Evolutionary conservation across 2,113 vertebrate species (phyloP).

Genomic region (Antechinus flavipes): DNA sequence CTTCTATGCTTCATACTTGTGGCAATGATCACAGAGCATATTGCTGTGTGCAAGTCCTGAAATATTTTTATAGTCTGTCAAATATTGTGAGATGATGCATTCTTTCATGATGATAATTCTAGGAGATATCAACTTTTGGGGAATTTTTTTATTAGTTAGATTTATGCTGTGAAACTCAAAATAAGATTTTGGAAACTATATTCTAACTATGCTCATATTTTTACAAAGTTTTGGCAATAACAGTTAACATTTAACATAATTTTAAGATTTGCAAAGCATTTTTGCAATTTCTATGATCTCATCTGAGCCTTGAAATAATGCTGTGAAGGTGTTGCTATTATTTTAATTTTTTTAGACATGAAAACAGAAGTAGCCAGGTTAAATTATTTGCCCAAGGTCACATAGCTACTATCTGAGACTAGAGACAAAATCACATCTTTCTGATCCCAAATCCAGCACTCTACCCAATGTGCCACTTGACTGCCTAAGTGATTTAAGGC

Average conservation of each 20-base stretch:
- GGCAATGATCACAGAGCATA: not conserved
- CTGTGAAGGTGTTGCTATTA: not conserved
- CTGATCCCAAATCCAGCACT: not conserved
- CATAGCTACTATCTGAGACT: not conserved
- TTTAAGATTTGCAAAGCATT: not conserved
- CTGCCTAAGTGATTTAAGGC: no score
- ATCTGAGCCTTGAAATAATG: not conserved
- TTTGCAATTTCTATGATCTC: not conserved
- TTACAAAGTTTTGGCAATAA: not conserved
- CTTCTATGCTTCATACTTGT: not conserved
- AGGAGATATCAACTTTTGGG: not conserved
- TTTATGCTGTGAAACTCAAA: not conserved
- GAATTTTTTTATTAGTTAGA: not conserved
- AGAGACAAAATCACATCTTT: not conserved
- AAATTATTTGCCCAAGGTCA: not conserved
- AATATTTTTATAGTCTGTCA: not conserved
- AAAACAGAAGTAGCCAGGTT: not conserved
- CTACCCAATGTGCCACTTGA: no score
- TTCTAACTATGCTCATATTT: not conserved
- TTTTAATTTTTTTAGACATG: not conserved
- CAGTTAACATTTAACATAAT: not conserved
- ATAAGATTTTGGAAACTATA: not conserved
- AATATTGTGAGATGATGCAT: not conserved
- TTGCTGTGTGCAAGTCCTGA: not conserved
- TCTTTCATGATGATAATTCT: not conserved